Evolutionary conservation across 2,888 invertebrate species (phyloP).

Genomic region (Andrena minutula): DNA sequence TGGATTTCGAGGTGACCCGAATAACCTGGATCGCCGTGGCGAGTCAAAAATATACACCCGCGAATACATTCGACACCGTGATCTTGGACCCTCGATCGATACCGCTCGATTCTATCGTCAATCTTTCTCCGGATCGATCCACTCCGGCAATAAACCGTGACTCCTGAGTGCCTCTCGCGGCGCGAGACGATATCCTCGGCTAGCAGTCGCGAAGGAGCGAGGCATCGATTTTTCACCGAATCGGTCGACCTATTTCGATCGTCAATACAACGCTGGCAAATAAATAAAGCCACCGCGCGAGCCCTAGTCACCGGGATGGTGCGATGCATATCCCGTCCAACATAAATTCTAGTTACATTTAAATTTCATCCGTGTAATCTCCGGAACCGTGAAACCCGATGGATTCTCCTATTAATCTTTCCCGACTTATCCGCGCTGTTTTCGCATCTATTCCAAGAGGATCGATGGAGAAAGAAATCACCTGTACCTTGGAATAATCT

Average conservation of each 20-base stretch:
- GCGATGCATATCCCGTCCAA: conserved; percentile 39
- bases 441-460: conserved; percentile 17
- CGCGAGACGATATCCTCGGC: not conserved
- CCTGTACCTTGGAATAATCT: too few relatives aligned
- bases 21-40: conserved; percentile 44
- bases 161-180: not conserved
- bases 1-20: conserved; percentile 62
- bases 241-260: conserved; percentile 44
- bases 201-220: conserved; percentile 3
- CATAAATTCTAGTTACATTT: conserved; percentile 46
- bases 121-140: conserved; percentile 26
- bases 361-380: conserved; percentile 54
- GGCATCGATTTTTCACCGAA: conserved; percentile 20
- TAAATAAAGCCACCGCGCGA: conserved; percentile 39
- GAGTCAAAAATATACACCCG: conserved; percentile 24
- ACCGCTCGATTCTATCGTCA: not conserved
- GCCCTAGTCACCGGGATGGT: conserved; percentile 1
- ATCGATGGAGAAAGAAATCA: conserved; percentile 25
- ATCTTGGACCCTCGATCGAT: conserved; percentile 6
- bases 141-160: conserved; percentile 17
- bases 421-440: conserved; percentile 19
- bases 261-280: conserved; percentile 22
- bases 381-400: conserved; percentile 27
- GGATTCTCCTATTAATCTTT: conserved; percentile 43
- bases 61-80: conserved; percentile 19